Evolutionary conservation across 2,888 invertebrate genomes (phyloP), one percentile per base, ranked within the genome.

Genomic region (Eugnorisma glareosa): DNA sequence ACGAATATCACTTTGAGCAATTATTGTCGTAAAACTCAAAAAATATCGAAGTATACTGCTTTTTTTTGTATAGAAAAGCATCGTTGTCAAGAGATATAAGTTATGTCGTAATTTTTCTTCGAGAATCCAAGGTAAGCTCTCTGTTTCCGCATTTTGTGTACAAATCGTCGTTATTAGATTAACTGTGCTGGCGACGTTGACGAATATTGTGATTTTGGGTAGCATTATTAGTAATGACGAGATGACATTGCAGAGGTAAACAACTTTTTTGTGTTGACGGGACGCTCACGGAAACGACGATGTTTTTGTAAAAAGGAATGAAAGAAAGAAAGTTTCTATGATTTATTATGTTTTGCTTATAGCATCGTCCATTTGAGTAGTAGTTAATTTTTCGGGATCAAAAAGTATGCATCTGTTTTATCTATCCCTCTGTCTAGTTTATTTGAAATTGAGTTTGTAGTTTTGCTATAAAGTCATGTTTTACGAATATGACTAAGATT

Each of bases 91-190:
- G 77, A 82, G 84, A 85, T 64, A 66, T 86, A 75, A 86, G 72
- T 86, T 74, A 86, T 83, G 74, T 73, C 86, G 83, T 74, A 72
- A 86, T 86, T 69, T 83, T 84, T 86, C 84, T 73, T 78, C 81
- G 88, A 88, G 83, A 77, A 75, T 67, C 75, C 75, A 69, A 78
- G 76, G 90, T 89, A 87, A 75, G 75, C 81, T 84, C 70, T 73
- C 75, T 77, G 86, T 89, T 88, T 75, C 86, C 88, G 83, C 85
- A 86, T 86, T 88, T 90, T 85, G 89, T 88, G 86, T 84, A 91
- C 89, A 91, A 91, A 91, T 90, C 88, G 90, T 89, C 76, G 90
- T 91, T 91, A 90, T 89, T 89, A 88, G 90, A 90, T 90, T 89
- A 90, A 89, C 89, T 83, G 82, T 78, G 82, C 71, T 66, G 54